Conservation (phyloP, 2,797 vertebrate genomes). For the Myotis myotis region DNA sequence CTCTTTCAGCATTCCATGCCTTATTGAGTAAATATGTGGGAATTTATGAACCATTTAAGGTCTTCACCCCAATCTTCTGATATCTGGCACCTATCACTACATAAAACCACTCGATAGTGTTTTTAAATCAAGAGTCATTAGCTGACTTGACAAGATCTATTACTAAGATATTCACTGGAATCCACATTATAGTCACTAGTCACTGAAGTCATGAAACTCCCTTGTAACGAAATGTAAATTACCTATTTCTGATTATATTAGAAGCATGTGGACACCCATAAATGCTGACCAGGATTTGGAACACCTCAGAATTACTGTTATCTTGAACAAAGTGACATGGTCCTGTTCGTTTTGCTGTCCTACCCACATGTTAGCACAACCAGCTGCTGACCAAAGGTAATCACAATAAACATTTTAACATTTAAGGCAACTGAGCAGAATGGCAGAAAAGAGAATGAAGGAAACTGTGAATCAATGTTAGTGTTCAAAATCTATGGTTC, state of each 20-base stretch:
- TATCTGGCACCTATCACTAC: not conserved
- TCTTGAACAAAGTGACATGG: not conserved
- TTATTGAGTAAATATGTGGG: not conserved
- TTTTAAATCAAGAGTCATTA: not conserved
- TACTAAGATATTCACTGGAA: not conserved
- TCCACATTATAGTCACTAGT: not conserved
- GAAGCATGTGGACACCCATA: not conserved
- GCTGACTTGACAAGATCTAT: not conserved
- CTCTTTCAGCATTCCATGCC: not conserved
- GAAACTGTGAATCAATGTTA: not conserved
- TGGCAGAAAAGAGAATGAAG: not conserved
- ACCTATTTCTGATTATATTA: not conserved
- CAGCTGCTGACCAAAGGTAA: not conserved
- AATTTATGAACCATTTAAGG: not conserved
- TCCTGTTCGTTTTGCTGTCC: not conserved
- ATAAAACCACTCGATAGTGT: not conserved
- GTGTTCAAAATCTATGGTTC: not conserved
- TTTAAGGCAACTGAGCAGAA: not conserved
- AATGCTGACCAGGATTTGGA: not conserved
- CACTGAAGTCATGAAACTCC: not conserved
- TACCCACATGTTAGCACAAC: not conserved
- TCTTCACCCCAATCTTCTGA: not conserved
- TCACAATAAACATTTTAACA: not conserved
- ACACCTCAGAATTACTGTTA: not conserved
- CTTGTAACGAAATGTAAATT: not conserved